These are phyloP conservation scores for Latrodectus hesperus DNA, from an alignment of 2,888 invertebrate genomes.

Conservation along the genomic window DNA sequence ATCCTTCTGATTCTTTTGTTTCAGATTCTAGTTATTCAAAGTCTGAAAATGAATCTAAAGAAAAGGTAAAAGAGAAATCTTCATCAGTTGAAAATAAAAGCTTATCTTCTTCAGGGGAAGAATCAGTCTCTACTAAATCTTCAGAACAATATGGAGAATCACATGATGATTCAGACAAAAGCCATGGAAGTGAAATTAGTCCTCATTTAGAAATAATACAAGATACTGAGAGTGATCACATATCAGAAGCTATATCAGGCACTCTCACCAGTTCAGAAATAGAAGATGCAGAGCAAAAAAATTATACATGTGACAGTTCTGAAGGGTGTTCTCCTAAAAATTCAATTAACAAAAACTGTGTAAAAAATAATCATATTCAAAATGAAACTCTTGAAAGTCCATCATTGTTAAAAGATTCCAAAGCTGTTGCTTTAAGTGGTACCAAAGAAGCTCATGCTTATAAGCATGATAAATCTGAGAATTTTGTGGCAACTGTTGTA, in stretches of 20 bases:
- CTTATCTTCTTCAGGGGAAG: conserved; percentile 16
- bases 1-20: conserved; percentile 45
- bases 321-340: conserved; percentile 14
- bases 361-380: conserved; percentile 4
- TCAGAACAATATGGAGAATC: conserved; percentile 8
- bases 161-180: conserved; percentile 10
- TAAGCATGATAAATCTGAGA: conserved; percentile 25
- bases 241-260: conserved; percentile 18
- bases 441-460: neutral
- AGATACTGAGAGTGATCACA: conserved; percentile 34
- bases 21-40: conserved; percentile 30
- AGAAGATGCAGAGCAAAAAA: conserved; percentile 38
- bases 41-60: neutral
- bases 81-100: neutral
- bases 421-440: neutral
- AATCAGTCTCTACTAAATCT: neutral
- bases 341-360: neutral
- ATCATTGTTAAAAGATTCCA: neutral
- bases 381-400: neutral
- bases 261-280: conserved; percentile 34
- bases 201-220: conserved; percentile 9
- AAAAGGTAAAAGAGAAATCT: neutral
- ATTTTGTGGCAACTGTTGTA: conserved; percentile 52
- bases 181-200: neutral
- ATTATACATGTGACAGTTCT: conserved; percentile 24